phyloP scores from a whole-genome alignment of 2,888 invertebrate species.

The Hedya salicella region DNA sequence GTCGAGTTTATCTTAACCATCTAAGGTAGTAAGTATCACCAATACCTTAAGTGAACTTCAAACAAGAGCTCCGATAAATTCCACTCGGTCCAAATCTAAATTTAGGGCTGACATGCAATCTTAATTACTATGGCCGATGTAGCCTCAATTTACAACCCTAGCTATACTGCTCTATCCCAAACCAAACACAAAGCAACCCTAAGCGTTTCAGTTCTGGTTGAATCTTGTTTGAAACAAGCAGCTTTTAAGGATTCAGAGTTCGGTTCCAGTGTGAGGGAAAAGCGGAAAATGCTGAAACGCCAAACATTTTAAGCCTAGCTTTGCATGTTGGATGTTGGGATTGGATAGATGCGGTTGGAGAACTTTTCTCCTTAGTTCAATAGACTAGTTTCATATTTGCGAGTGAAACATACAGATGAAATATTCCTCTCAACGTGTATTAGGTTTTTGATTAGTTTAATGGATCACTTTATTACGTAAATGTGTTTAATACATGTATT shows the following conservation, averaged over 20 bases:
- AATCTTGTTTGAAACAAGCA: constrained; percentile 2
- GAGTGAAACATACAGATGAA: neutral
- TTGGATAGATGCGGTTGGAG: constrained; percentile 26
- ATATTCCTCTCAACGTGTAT: neutral
- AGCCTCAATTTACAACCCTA: constrained; percentile 66
- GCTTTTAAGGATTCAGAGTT: constrained; percentile 9
- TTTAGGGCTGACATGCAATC: constrained; percentile 74
- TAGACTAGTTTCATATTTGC: constrained; percentile 21
- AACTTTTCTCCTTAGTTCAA: constrained; percentile 15
- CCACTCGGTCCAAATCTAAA: constrained; percentile 65
- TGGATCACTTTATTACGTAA: neutral
- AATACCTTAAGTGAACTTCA: constrained; percentile 21
- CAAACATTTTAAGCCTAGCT: constrained; percentile 29
- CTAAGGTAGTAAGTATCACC: neutral
- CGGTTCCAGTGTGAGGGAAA: constrained; percentile 10
- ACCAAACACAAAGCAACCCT: constrained; percentile 2
- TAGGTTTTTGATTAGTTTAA: neutral
- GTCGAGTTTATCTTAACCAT: neutral
- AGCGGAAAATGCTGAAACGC: constrained; percentile 37
- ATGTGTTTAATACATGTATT: neutral
- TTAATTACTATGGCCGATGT: constrained; percentile 71
- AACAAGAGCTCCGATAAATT: constrained; percentile 68
- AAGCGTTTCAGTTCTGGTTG: neutral
- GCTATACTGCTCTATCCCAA: constrained; percentile 32
- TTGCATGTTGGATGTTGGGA: constrained; percentile 25